Evolutionary conservation across 2,888 invertebrate species (phyloP), one percentile per base, ranked within the genome.

Genomic region (Aspidiotus rigidus): DNA sequence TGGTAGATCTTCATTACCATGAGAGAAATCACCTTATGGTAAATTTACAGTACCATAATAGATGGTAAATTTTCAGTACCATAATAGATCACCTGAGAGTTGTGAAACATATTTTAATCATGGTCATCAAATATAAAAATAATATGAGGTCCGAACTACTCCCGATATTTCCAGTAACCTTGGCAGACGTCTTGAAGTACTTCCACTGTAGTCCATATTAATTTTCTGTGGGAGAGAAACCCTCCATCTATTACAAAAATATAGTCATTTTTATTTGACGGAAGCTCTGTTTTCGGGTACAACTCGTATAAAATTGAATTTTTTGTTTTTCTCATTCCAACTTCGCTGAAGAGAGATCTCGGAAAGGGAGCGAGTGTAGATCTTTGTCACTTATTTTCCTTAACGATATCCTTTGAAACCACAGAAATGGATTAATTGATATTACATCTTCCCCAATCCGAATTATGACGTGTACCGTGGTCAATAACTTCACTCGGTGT

Each of bases 311-410:
- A 10, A n/a, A n/a, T n/a, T n/a, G 49, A 44, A 10, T 44, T 44
- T 11, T 44, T 44, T 8, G 49, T 11, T 44, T 44, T 44, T 11
- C 72, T 72, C 73, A 73, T 73, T 40, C 73, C 73, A 28, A 62
- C 66, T 67, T 72, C 71, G 57, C 70, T 64, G 62, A 74, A 74
- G n/a, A 73, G 39, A 13, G 39, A 7, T 7, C n/a, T 28, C 7
- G 61, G 61, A 28, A 16, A 28, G 7, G 13, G 17, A 61, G 17
- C 39, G 13, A 61, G 61, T 28, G 61, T 28, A 61, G 39, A 39
- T 61, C 39, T 28, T 61, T 39, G 13, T 61, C 39, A 17, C 17
- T 61, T 61, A 17, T 61, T 16, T 17, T 28, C 7, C 8, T 11
- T 13, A n/a, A 17, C n/a, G 13, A 17, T 61, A n/a, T 17, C 9